A percentile compares a stretch with the other conserved stretches of the same genome.
Conservation (phyloP, 2,888 invertebrate species). For the Balanococcus diminutus region DNA sequence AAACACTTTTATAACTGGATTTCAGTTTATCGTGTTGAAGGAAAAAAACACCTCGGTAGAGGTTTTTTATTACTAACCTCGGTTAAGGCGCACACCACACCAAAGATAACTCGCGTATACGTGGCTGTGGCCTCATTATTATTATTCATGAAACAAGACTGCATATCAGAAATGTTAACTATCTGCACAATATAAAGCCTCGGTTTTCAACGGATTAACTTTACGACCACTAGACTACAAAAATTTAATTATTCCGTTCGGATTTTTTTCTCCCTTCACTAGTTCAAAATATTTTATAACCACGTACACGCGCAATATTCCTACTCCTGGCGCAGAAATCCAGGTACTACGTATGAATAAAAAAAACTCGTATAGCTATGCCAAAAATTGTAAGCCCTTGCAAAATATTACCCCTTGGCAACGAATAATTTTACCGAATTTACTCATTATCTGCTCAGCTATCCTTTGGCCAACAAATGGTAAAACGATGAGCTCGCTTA, state of each 20-base stretch:
- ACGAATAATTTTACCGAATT: background rate
- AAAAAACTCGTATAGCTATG: background rate
- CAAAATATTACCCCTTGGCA: background rate
- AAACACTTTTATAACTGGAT: slow-evolving; percentile 24
- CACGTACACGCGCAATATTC: background rate
- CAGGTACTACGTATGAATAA: background rate
- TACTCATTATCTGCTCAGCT: background rate
- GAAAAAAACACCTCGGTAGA: background rate
- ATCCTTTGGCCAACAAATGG: background rate
- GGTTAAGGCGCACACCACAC: background rate
- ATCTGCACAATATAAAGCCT: slow-evolving; percentile 27
- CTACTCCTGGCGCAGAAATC: background rate
- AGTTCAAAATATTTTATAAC: background rate
- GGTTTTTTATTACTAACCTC: slow-evolving; percentile 11
- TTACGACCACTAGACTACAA: slow-evolving; percentile 24
- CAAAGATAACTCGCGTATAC: background rate
- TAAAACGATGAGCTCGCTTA: background rate
- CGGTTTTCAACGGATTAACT: slow-evolving; percentile 34
- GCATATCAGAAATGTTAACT: slow-evolving; percentile 36
- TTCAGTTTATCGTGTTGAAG: background rate
- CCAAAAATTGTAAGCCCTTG: background rate
- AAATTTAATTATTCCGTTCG: slow-evolving; percentile 31
- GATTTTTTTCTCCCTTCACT: background rate
- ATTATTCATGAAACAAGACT: slow-evolving; percentile 27
- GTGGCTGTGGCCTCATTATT: background rate